These are phyloP conservation scores for Nothobranchius furzeri DNA, from an alignment of 2,113 vertebrate genomes.

Conservation along the genomic window DNA sequence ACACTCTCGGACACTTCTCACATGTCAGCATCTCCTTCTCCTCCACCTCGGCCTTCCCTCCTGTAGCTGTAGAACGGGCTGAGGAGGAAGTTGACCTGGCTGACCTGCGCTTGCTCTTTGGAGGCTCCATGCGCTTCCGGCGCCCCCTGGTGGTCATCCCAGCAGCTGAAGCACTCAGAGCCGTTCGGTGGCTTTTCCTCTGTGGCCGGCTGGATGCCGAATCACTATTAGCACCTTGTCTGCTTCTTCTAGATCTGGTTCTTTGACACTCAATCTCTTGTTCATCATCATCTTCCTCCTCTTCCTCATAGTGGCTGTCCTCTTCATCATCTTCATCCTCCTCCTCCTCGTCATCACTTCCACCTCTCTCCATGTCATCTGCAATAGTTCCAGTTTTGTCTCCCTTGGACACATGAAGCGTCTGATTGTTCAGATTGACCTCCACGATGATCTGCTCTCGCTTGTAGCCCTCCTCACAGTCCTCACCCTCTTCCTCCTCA, in stretches of 20 bases:
- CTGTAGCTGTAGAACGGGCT: constrained; percentile 4
- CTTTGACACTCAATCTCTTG: constrained; percentile 84
- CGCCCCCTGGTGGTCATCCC: constrained; percentile 88
- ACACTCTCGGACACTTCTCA: constrained; percentile 97
- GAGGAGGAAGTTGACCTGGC: constrained; percentile 68
- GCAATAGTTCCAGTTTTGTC: constrained; percentile 86
- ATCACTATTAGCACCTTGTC: constrained; percentile 18
- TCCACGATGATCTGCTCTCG: constrained; percentile 99
- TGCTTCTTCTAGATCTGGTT: constrained; percentile 82
- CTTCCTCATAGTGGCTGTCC: constrained; percentile 61
- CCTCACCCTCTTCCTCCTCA: constrained; percentile 83
- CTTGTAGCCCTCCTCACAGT: constrained; percentile 88
- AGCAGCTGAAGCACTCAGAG: constrained; percentile 71
- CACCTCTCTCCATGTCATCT: constrained; percentile 87
- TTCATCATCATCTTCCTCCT: constrained; percentile 71
- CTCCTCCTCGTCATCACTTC: constrained; percentile 86
- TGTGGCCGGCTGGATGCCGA: constrained; percentile 45
- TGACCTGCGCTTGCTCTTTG: constrained; percentile 84
- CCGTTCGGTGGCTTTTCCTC: constrained; percentile 80
- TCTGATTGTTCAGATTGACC: constrained; percentile 99
- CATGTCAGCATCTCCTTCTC: constrained; percentile 96
- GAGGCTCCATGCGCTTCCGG: constrained; percentile 83
- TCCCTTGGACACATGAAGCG: constrained; percentile 96
- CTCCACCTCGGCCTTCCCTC: constrained; percentile 82
- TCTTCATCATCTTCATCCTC: constrained; percentile 65